These are phyloP conservation scores for Acanthococcus lagerstroemiae DNA, from an alignment of 2,888 invertebrate genomes.

Conservation along the genomic window DNA sequence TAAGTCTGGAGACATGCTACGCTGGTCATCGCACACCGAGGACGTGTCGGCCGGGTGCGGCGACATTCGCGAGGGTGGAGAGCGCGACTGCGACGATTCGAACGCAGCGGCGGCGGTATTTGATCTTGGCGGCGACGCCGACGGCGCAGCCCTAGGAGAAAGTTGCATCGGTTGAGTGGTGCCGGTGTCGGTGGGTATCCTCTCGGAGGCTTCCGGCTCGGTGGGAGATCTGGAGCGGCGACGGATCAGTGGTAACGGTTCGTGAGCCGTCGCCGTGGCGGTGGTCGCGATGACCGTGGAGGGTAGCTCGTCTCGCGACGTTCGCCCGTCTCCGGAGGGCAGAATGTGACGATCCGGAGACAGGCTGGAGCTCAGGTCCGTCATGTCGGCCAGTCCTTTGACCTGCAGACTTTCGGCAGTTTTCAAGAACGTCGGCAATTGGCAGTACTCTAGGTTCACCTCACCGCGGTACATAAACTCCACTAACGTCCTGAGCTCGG, in stretches of 20 bases:
- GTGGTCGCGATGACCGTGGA: constrained; percentile 17
- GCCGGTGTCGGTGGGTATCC: background rate
- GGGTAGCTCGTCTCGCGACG: constrained; percentile 8
- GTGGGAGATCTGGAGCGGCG: constrained; percentile 24
- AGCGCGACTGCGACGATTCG: constrained; percentile 12
- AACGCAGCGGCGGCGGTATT: constrained; percentile 22
- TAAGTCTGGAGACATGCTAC: constrained; percentile 23
- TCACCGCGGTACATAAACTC: constrained; percentile 96
- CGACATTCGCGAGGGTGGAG: constrained; percentile 34
- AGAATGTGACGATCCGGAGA: constrained; percentile 18
- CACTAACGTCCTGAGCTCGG: constrained; percentile 80
- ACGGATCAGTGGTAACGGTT: constrained; percentile 18
- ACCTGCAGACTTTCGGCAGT: constrained; percentile 89
- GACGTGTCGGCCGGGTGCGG: constrained; percentile 30
- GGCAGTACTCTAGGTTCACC: constrained; percentile 89
- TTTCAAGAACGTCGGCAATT: constrained; percentile 78
- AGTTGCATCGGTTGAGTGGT: background rate
- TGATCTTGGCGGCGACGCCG: constrained; percentile 22
- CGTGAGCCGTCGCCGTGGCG: background rate
- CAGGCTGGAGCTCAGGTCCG: constrained; percentile 50
- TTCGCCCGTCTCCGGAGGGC: constrained; percentile 6
- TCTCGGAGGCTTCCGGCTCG: background rate
- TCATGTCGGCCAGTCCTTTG: constrained; percentile 87
- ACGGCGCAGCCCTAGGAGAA: background rate
- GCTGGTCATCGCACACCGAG: constrained; percentile 6